Conservation (phyloP, 2,888 invertebrate species). For the Camptogramma bilineatum region DNA sequence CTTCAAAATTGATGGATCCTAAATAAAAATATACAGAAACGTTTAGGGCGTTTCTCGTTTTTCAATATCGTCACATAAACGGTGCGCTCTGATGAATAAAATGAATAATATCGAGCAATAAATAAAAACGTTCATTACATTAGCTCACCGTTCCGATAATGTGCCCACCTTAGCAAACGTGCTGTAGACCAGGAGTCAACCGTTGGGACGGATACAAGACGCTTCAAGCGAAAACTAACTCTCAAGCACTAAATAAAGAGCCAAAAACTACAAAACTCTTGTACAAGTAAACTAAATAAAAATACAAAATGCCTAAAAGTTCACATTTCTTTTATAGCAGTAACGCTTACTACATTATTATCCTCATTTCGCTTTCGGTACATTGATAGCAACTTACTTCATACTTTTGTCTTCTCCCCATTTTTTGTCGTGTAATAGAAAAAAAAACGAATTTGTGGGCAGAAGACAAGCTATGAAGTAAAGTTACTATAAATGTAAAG, state of each 20-base stretch:
- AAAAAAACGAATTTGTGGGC: too few relatives aligned
- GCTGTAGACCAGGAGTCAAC: conserved; percentile 4
- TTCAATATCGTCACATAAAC: conserved; percentile 54
- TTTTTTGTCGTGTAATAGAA: too few relatives aligned
- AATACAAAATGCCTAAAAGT: too few relatives aligned
- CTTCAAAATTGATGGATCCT: conserved; percentile 50
- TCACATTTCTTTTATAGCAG: too few relatives aligned
- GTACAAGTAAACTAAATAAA: too few relatives aligned
- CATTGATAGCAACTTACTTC: too few relatives aligned
- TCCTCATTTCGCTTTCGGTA: too few relatives aligned
- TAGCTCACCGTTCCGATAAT: conserved; percentile 71
- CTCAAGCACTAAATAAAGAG: background rate
- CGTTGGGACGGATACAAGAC: background rate
- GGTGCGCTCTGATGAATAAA: conserved; percentile 49
- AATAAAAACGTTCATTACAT: conserved; percentile 72
- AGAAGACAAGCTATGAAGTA: too few relatives aligned
- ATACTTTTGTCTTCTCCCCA: too few relatives aligned
- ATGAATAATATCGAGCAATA: conserved; percentile 58
- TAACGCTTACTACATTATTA: too few relatives aligned
- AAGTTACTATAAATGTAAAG: too few relatives aligned
- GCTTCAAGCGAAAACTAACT: background rate
- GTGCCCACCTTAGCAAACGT: conserved; percentile 63
- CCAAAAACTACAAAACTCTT: too few relatives aligned
- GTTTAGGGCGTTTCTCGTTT: conserved; percentile 52
- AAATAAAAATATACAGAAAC: conserved; percentile 57